phyloP scores from a whole-genome alignment of 2,888 invertebrate genomes.

The Tenthredo amoena region DNA sequence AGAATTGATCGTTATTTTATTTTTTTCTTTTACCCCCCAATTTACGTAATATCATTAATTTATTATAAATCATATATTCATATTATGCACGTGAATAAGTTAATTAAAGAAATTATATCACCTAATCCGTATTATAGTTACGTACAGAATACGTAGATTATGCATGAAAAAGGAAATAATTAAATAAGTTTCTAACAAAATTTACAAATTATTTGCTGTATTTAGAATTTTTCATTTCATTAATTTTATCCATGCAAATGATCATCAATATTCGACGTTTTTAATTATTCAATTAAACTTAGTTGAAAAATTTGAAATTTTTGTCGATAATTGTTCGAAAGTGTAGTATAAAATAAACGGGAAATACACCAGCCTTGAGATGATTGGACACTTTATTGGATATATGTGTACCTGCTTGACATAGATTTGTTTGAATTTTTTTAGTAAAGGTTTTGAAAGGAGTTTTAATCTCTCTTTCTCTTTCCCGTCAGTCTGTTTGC shows the following conservation, averaged over 20 bases:
- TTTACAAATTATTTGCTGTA: too few species aligned
- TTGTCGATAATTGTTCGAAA: background rate
- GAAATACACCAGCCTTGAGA: background rate
- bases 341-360: background rate
- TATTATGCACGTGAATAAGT: background rate
- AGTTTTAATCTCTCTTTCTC: background rate
- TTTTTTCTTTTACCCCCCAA: background rate
- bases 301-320: background rate
- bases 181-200: background rate
- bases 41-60: background rate
- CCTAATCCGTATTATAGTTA: background rate
- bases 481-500: background rate
- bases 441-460: background rate
- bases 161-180: background rate
- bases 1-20: background rate
- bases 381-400: background rate
- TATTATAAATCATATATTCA: constrained; percentile 2
- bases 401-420: background rate
- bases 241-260: background rate
- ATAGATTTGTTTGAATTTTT: background rate
- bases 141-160: background rate
- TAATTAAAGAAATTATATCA: background rate
- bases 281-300: too few species aligned
- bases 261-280: background rate
- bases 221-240: background rate